Evolutionary conservation across 1,140 invertebrate genomes (phyloP).

Genomic region (Idris sp.): DNA sequence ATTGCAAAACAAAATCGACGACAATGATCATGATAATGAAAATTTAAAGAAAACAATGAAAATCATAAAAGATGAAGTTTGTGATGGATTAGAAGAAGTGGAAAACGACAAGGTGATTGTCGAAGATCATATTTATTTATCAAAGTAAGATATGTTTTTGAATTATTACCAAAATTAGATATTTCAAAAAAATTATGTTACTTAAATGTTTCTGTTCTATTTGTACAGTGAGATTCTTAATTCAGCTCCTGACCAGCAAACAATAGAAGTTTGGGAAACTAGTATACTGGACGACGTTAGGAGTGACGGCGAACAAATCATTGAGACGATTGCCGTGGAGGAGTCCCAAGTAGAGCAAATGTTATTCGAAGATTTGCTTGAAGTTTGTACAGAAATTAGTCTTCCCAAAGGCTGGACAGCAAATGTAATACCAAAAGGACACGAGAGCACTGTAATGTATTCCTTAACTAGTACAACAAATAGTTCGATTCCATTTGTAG

Average conservation of each 20-base stretch:
- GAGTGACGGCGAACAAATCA: constrained; percentile 15
- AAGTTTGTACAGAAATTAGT: constrained; percentile 70
- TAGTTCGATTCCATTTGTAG: constrained; percentile 68
- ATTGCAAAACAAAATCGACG: constrained; percentile 7
- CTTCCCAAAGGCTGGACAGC: constrained; percentile 71
- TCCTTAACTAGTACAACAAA: constrained; percentile 67
- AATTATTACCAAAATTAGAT: too few species aligned
- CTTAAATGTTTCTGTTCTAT: not conserved
- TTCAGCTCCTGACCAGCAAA: constrained; percentile 30
- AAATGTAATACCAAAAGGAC: constrained; percentile 69
- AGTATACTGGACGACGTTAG: constrained; percentile 15
- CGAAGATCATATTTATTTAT: constrained; percentile 39
- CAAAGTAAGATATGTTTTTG: too few species aligned
- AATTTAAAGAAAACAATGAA: constrained; percentile 18
- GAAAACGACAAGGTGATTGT: constrained; percentile 15
- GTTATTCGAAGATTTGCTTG: constrained; percentile 74
- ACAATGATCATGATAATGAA: constrained; percentile 7
- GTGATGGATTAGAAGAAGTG: not conserved
- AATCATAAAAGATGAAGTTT: constrained; percentile 4
- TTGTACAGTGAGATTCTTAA: constrained; percentile 22
- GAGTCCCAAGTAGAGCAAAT: constrained; percentile 51
- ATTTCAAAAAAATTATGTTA: too few species aligned
- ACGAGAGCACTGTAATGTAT: constrained; percentile 70
- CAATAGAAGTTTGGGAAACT: constrained; percentile 45
- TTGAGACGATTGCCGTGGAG: constrained; percentile 19